These are phyloP conservation scores for Acanthurus leucopareius DNA, from an alignment of 2,797 vertebrate genomes.

Conservation along the genomic window DNA sequence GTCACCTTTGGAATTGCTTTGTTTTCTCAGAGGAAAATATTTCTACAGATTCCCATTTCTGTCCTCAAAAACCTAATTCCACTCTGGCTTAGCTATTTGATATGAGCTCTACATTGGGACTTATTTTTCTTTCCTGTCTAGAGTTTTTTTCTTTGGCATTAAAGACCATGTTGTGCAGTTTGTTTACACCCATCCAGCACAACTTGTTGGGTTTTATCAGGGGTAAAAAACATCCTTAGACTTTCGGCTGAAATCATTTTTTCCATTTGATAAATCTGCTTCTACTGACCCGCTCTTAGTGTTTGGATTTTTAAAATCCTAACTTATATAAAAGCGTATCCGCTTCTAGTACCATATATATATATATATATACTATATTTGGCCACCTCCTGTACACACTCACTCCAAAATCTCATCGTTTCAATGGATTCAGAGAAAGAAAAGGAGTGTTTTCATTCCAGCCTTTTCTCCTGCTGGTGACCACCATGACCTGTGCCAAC, in stretches of 20 bases:
- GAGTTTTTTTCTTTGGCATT: slow-evolving; percentile 23
- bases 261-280: slow-evolving; percentile 45
- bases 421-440: background rate
- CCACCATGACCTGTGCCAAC: slow-evolving; percentile 88
- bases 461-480: slow-evolving; percentile 82
- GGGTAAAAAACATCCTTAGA: slow-evolving; percentile 46
- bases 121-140: background rate
- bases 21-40: slow-evolving; percentile 5
- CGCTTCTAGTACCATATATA: background rate
- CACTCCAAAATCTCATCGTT: background rate
- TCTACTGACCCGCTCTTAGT: background rate
- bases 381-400: background rate
- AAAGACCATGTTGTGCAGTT: slow-evolving; percentile 20
- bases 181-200: slow-evolving; percentile 43
- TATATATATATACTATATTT: background rate
- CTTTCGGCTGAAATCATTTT: slow-evolving; percentile 47
- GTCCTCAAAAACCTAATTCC: background rate
- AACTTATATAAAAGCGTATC: background rate
- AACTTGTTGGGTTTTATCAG: slow-evolving; percentile 49
- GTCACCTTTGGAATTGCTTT: slow-evolving; percentile 6
- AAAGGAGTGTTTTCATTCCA: background rate
- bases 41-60: background rate
- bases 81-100: background rate
- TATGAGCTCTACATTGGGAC: background rate
- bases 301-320: slow-evolving; percentile 18